Base-by-base conservation (phyloP, 1,140 invertebrate species). In the Andrena cerasifolii region DNA sequence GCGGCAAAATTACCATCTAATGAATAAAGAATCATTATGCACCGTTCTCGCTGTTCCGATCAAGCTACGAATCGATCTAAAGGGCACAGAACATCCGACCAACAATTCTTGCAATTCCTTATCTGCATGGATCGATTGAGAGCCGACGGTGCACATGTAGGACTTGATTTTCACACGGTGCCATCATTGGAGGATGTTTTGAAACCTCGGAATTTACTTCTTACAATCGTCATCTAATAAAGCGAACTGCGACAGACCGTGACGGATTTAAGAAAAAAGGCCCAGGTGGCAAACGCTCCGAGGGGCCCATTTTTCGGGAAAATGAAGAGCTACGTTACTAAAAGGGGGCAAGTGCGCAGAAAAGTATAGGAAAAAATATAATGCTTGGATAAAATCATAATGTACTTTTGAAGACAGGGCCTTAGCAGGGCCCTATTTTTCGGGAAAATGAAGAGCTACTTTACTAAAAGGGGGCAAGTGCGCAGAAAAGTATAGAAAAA, bases 61-160 rank as follows among this genome's bases (percentile, higher is more conserved):
- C 72, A 33, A 16, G 12, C 72, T 8, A 14, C 0, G 68, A 68
- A 58, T 51, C 40, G 40, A 67, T 56, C 28, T 54, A 76, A 76
- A 76, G 74, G 74, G 74, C 72, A 71, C n/a, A 36, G 70, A 68
- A 70, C 76, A 62, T 80, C 82, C 75, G 78, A 75, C 43, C 26
- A 51, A 59, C 53, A 14, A 68, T 68, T 59, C 43, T 10, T 66
- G 49, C 24, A 45, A 66, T 56, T 33, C 12, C 18, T 66, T 74
- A 74, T 74, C 61, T 43, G 10, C 28, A 10, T 4, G 54, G 14
- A 70, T 70, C 31, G 24, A 70, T 67, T 49, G 18, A n/a, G 49
- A 31, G 10, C 12, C 10, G 24, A 12, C 36, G 7, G 21, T 59
- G 24, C 65, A 14, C 10, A 58, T 59, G 16, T 49, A 76, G 63